Percentiles rank a stretch among this genome's conserved stretches.
These are phyloP conservation scores for Chiroxiphia lanceolata DNA, from an alignment of 2,797 vertebrate species.

Conservation along the genomic window DNA sequence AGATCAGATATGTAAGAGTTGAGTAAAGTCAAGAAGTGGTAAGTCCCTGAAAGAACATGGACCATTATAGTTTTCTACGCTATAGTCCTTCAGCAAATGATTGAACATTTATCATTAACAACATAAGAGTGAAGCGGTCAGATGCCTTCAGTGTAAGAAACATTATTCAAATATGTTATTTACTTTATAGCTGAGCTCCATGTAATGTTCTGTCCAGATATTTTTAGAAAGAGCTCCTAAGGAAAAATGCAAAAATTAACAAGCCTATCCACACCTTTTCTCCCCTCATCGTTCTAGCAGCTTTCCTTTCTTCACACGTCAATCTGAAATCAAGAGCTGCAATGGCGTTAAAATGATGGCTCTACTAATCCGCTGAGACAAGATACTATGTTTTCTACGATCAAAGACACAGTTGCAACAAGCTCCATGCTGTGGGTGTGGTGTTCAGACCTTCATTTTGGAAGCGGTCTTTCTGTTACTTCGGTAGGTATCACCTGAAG, in stretches of 20 bases:
- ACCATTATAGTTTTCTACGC: not conserved
- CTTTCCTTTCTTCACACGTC: not conserved
- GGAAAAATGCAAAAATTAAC: constrained; percentile 23
- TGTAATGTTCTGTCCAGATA: not conserved
- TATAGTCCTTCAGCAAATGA: not conserved
- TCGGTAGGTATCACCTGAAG: not conserved
- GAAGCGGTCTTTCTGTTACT: not conserved
- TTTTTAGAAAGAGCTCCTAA: not conserved
- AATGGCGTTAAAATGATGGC: not conserved
- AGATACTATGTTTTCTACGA: not conserved
- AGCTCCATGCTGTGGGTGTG: not conserved
- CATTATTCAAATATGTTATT: not conserved
- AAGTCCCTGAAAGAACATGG: not conserved
- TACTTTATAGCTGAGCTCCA: not conserved
- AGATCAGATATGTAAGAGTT: not conserved
- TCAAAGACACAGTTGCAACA: constrained; percentile 5
- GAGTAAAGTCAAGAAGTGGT: not conserved
- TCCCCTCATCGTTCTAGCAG: not conserved
- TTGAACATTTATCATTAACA: not conserved
- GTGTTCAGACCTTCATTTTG: not conserved
- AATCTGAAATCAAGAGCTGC: not conserved
- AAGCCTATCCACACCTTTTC: constrained; percentile 7
- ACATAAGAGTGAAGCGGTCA: not conserved
- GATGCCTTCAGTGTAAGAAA: not conserved
- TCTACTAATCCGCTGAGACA: not conserved